A percentile compares a stretch with the other conserved stretches of the same genome.
phyloP scores from a whole-genome alignment of 2,888 invertebrate species.

The Carcina quercana region DNA sequence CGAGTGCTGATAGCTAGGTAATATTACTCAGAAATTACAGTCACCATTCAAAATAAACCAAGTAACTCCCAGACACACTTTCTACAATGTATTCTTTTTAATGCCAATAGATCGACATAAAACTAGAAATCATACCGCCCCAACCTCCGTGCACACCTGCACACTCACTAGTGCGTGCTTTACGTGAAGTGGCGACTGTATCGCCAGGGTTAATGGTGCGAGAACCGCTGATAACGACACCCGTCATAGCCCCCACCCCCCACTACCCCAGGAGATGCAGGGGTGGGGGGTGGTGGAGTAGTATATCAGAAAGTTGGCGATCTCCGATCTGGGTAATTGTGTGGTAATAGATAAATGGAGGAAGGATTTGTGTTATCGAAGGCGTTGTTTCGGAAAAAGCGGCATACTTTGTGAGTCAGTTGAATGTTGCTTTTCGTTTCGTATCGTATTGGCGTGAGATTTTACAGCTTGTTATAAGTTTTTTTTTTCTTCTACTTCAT shows the following conservation, averaged over 20 bases:
- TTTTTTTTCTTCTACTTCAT: no score
- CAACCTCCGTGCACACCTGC: neutral
- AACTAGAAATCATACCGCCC: no score
- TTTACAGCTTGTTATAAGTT: no score
- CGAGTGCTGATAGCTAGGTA: slow-evolving; percentile 1
- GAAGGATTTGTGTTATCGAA: neutral
- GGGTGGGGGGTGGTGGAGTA: slow-evolving; percentile 1
- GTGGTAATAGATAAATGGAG: slow-evolving; percentile 49
- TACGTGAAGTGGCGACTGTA: slow-evolving; percentile 63
- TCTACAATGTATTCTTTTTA: no score
- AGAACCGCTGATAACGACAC: slow-evolving; percentile 51
- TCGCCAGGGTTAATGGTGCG: slow-evolving; percentile 64
- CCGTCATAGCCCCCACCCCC: slow-evolving; percentile 12
- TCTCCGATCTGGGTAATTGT: slow-evolving; percentile 58
- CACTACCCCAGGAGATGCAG: slow-evolving; percentile 17
- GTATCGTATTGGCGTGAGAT: no score
- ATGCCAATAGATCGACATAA: no score
- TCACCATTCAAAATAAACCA: no score
- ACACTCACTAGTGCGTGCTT: slow-evolving; percentile 25
- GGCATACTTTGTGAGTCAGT: no score
- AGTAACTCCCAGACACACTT: no score
- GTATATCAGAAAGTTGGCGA: slow-evolving; percentile 42
- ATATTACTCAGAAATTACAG: no score
- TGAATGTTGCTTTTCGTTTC: no score
- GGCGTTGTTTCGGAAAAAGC: no score